phyloP scores from a whole-genome alignment of 2,888 invertebrate genomes.

The Drosophila seclusa region DNA sequence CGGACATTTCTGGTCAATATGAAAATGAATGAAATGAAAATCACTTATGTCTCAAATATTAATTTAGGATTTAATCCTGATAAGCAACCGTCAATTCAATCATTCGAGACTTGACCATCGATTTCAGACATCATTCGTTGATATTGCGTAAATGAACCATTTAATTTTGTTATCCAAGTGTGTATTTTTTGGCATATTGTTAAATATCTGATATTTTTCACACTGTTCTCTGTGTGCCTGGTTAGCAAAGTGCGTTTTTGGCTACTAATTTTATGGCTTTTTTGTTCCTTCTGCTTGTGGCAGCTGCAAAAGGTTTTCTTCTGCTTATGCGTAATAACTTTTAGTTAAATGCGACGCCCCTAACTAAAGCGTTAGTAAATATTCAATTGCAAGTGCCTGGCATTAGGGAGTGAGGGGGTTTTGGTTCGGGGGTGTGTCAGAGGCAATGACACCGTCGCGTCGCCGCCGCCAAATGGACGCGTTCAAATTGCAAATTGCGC shows the following conservation, averaged over 20 bases:
- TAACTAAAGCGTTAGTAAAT: conserved; percentile 55
- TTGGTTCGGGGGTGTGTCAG: conserved; percentile 7
- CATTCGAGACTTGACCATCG: no score
- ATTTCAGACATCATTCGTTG: no score
- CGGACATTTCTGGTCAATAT: no score
- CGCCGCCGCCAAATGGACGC: conserved; percentile 64
- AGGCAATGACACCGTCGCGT: conserved; percentile 13
- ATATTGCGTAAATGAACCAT: no score
- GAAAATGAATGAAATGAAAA: no score
- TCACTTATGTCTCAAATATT: no score
- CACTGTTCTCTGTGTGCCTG: conserved; percentile 28
- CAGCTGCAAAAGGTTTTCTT: conserved; percentile 15
- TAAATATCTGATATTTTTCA: background rate
- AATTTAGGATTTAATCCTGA: no score
- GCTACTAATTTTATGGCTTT: conserved; percentile 5
- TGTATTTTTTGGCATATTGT: background rate
- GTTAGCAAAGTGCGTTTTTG: conserved; percentile 45
- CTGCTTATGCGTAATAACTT: conserved; percentile 64
- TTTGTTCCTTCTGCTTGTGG: conserved; percentile 5
- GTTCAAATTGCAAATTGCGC: conserved; percentile 79
- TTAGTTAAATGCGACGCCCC: conserved; percentile 54
- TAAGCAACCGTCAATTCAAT: no score
- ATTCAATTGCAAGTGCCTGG: conserved; percentile 65
- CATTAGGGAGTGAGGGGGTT: background rate
- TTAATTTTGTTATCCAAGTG: background rate